A percentile compares a stretch with the other conserved stretches of the same genome.
phyloP scores from a whole-genome alignment of 37 sponge, comb jelly and placozoan species.

The Beroe forskalii region DNA sequence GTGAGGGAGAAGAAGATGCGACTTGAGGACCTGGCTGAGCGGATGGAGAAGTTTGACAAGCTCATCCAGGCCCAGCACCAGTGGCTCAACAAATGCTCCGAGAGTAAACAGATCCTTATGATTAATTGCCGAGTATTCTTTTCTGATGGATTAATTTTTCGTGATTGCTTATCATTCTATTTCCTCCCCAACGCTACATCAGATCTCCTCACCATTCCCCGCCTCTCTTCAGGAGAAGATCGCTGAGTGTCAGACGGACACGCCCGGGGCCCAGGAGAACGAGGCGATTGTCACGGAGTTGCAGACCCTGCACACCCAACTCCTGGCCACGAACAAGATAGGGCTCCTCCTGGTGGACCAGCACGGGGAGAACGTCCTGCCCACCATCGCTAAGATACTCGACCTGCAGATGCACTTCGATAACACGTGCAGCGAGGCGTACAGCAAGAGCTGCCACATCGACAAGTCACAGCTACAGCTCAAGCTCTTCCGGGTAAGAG shows the following conservation, averaged over 20 bases:
- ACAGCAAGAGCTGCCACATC: constrained; percentile 8
- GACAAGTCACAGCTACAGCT: constrained; percentile 62
- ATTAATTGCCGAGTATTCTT: too few relatives aligned
- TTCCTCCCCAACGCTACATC: too few relatives aligned
- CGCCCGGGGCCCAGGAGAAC: constrained; percentile 16
- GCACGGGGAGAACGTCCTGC: constrained; percentile 7
- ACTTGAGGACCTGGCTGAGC: constrained; percentile 33
- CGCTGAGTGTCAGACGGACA: constrained; percentile 8
- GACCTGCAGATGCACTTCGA: constrained; percentile 64
- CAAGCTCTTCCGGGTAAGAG: constrained; percentile 52
- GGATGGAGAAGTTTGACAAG: constrained; percentile 61
- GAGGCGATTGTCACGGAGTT: constrained; percentile 24
- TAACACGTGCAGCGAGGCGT: constrained; percentile 64
- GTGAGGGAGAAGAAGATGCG: constrained; percentile 44
- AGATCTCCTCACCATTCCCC: background rate
- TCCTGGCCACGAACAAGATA: constrained; percentile 61
- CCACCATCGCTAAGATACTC: constrained; percentile 57
- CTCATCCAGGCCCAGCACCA: constrained; percentile 57
- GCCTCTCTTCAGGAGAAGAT: constrained; percentile 44
- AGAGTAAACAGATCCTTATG: too few relatives aligned
- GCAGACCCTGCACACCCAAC: constrained; percentile 63
- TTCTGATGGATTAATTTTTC: too few relatives aligned
- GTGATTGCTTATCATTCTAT: too few relatives aligned
- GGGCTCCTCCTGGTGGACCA: background rate
- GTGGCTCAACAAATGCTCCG: constrained; percentile 34